These are phyloP conservation scores for Dreissena rostriformis DNA, from an alignment of 1,140 invertebrate genomes.

Conservation along the genomic window DNA sequence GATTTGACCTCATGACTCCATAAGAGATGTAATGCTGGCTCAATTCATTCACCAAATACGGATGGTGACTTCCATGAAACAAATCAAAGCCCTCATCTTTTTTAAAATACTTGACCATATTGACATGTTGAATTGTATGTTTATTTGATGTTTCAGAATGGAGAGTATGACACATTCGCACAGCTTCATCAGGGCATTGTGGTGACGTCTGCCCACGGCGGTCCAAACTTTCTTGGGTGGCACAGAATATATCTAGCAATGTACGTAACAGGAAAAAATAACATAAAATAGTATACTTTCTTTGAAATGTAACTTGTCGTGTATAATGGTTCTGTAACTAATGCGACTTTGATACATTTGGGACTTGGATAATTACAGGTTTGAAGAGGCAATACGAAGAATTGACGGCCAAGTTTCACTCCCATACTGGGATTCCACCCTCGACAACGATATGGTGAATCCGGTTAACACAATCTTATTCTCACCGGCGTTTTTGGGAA, in stretches of 20 bases:
- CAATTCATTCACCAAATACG: too few relatives aligned
- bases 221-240: conserved; percentile 49
- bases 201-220: conserved; percentile 13
- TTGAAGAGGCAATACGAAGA: conserved; percentile 64
- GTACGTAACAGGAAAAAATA: conserved; percentile 10
- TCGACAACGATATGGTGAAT: conserved; percentile 75
- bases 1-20: too few relatives aligned
- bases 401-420: conserved; percentile 67
- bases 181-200: conserved; percentile 30
- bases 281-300: too few relatives aligned
- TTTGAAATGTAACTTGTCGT: too few relatives aligned
- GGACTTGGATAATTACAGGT: conserved; percentile 44
- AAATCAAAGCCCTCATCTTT: too few relatives aligned
- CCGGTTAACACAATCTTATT: conserved; percentile 78
- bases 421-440: conserved; percentile 80
- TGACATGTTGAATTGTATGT: too few relatives aligned
- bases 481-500: conserved; percentile 75
- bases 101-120: not conserved
- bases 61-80: too few relatives aligned
- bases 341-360: not conserved
- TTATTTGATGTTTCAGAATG: conserved; percentile 7
- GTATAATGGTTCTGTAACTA: too few relatives aligned
- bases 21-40: too few relatives aligned
- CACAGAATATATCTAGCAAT: conserved; percentile 41
- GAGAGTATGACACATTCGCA: conserved; percentile 30